These are phyloP conservation scores for Linepithema humile DNA, from an alignment of 1,140 invertebrate genomes.

Conservation along the genomic window DNA sequence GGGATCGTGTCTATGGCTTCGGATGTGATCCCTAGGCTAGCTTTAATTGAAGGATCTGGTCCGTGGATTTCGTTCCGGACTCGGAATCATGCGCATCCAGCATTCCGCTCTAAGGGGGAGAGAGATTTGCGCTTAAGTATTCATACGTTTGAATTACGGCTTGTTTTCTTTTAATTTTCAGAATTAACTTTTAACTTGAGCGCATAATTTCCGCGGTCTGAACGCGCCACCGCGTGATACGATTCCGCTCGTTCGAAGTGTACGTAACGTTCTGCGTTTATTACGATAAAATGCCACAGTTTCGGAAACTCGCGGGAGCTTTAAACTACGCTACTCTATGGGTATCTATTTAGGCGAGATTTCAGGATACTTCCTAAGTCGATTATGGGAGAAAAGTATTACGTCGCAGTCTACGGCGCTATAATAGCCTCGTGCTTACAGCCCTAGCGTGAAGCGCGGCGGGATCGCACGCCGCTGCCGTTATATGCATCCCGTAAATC, in stretches of 20 bases:
- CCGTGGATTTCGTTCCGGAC: conserved; percentile 3
- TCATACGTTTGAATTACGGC: conserved; percentile 6
- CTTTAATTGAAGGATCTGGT: conserved; percentile 50
- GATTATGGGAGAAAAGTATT: conserved; percentile 26
- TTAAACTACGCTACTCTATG: neutral
- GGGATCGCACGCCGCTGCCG: conserved; percentile 6
- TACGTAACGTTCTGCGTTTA: neutral
- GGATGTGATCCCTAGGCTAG: conserved; percentile 21
- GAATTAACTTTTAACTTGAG: conserved; percentile 19
- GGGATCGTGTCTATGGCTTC: conserved; percentile 30
- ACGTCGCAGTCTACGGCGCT: conserved; percentile 8
- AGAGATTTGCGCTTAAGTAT: conserved; percentile 1
- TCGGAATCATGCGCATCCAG: conserved; percentile 3
- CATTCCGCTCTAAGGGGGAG: neutral
- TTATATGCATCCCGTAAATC: conserved; percentile 39
- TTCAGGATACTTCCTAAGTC: conserved; percentile 23
- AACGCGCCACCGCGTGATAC: too few relatives aligned
- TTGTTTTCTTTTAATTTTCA: conserved; percentile 53
- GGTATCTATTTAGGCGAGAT: conserved; percentile 2
- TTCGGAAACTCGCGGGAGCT: conserved; percentile 14
- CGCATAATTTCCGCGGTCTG: neutral
- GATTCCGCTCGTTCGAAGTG: neutral
- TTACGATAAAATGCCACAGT: conserved; percentile 7
- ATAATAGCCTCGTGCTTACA: neutral
- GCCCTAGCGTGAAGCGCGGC: neutral